phyloP scores from a whole-genome alignment of 2,888 invertebrate genomes.

The Heliconius sara region DNA sequence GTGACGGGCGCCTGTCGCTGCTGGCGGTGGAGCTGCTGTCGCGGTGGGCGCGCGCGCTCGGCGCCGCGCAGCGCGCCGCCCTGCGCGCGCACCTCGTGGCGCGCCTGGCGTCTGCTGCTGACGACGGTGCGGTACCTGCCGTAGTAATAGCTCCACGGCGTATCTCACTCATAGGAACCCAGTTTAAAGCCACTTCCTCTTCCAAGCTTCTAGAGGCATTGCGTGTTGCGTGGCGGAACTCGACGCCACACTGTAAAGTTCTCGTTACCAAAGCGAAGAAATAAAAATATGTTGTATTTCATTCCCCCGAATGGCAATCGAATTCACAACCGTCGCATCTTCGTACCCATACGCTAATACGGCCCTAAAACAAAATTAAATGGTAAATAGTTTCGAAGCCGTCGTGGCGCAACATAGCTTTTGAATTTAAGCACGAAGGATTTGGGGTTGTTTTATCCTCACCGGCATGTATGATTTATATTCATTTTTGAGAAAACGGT shows the following conservation, averaged over 20 bases:
- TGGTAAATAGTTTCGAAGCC: too few relatives aligned
- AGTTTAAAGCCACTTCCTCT: too few relatives aligned
- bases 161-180: too few relatives aligned
- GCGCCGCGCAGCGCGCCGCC: conserved; percentile 51
- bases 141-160: too few relatives aligned
- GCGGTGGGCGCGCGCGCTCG: conserved; percentile 63
- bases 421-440: too few relatives aligned
- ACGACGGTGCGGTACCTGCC: conserved; percentile 57
- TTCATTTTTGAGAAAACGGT: too few relatives aligned
- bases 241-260: not conserved
- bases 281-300: not conserved
- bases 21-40: conserved; percentile 77
- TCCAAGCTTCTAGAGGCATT: too few relatives aligned
- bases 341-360: not conserved
- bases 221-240: not conserved
- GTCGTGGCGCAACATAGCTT: too few relatives aligned
- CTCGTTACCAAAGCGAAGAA: not conserved
- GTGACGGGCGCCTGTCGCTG: conserved; percentile 64
- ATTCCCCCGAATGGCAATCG: not conserved
- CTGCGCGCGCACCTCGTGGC: conserved; percentile 66
- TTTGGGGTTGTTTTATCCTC: too few relatives aligned
- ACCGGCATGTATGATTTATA: too few relatives aligned
- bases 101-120: conserved; percentile 57
- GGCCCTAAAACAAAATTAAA: too few relatives aligned
- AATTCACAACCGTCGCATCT: not conserved